Evolutionary conservation across 2,113 vertebrate genomes (phyloP).

Genomic region (Clupea harengus): DNA sequence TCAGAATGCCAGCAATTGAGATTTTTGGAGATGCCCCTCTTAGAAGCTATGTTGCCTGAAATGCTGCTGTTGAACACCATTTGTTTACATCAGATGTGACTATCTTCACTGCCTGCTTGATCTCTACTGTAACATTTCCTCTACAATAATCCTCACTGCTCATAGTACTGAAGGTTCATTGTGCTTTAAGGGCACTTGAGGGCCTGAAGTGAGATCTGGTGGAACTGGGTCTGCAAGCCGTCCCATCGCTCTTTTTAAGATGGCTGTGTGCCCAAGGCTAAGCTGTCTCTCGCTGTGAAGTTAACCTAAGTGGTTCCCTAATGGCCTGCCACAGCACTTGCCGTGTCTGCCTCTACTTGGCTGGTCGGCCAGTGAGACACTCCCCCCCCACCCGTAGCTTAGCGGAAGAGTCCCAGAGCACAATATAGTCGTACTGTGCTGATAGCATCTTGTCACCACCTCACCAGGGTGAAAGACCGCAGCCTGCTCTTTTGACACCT

Average conservation of each 20-base stretch:
- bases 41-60: background rate
- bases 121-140: background rate
- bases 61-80: background rate
- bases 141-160: background rate
- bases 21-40: slow-evolving; percentile 5
- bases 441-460: background rate
- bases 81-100: background rate
- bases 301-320: background rate
- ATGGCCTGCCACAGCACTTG: background rate
- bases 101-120: background rate
- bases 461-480: background rate
- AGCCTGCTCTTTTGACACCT: background rate
- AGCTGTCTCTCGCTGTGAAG: background rate
- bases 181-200: background rate
- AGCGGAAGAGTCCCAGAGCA: background rate
- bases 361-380: background rate
- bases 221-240: background rate
- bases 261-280: background rate
- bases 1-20: slow-evolving; percentile 8
- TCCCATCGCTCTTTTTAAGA: background rate
- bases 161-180: background rate
- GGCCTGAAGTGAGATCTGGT: background rate
- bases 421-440: background rate
- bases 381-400: background rate
- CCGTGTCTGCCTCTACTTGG: background rate